Base-by-base conservation (phyloP, 2,113 vertebrate species). In the Melanerpes aurifrons region DNA sequence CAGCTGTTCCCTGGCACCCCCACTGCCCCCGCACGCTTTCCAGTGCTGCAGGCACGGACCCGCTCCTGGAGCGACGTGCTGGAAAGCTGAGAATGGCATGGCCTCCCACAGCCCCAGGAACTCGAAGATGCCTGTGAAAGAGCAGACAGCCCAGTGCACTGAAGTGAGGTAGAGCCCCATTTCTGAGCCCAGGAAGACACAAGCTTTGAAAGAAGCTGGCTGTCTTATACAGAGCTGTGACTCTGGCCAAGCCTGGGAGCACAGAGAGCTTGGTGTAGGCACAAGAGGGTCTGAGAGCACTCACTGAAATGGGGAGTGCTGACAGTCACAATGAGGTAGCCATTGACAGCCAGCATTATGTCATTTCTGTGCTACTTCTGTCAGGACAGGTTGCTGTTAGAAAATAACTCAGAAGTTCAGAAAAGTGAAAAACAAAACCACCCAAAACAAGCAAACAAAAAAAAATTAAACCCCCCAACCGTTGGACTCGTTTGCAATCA, bases 401-500 rank as follows among this genome's bases (percentile, higher is more conserved):
- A 91, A 87, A 74, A 80, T 31, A 78, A 35, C 32, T 58, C 62
- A 20, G 12, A 85, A 89, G 63, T 72, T 90, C 40, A 70, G 32
- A 62, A 87, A 92, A 74, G 12, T 15, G 1, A 11, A 21, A 25
- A 17, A 9, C 4, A 5, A 28, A 28, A 21, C 25, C 19, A 24
- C 53, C 24, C 12, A 57, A 79, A 37, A 21, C 25, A 53, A 53
- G 11, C 50, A 53, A 53, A 53, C 50, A 24, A 53, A 53, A 53
- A 13, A 53, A 25, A 61, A 87, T 78, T 15, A 82, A 82, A 95
- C 63, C 19, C 76, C 72, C 66, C 77, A 96, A 86, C 66, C 91
- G 61, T 58, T 86, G 66, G 76, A 57, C 88, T 96, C 18, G n/a
- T 90, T 95, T 95, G 62, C 76, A 88, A 3, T 87, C 73, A 45